Percentiles rank a stretch among this genome's conserved stretches.
phyloP scores from a whole-genome alignment of 1,140 invertebrate species.

The Belonocnema kinseyi region DNA sequence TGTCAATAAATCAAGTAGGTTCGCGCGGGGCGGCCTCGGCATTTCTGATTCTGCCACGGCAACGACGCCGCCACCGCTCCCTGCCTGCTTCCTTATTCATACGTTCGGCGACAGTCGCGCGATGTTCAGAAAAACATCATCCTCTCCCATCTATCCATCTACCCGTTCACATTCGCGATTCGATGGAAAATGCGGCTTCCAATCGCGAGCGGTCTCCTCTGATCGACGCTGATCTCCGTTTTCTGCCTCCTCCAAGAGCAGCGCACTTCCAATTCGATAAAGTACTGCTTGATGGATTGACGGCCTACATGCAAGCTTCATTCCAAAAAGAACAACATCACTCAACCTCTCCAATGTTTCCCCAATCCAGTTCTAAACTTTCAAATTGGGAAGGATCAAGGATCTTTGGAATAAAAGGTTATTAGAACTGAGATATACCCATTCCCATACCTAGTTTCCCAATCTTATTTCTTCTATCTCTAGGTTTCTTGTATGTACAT shows the following conservation, averaged over 20 bases:
- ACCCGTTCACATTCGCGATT: background rate
- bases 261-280: too few species aligned
- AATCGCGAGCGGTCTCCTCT: slow-evolving; percentile 22
- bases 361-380: too few species aligned
- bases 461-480: too few species aligned
- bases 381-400: too few species aligned
- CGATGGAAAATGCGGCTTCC: slow-evolving; percentile 22
- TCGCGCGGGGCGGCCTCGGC: slow-evolving; percentile 54
- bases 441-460: too few species aligned
- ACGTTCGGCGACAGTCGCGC: slow-evolving; percentile 40
- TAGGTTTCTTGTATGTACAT: too few species aligned
- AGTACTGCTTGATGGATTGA: slow-evolving; percentile 18
- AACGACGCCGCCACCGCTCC: slow-evolving; percentile 41
- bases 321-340: background rate
- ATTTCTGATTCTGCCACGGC: slow-evolving; percentile 55
- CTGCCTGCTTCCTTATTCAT: slow-evolving; percentile 57
- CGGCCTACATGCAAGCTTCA: slow-evolving; percentile 18
- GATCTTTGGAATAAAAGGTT: too few species aligned
- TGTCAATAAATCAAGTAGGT: slow-evolving; percentile 75
- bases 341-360: too few species aligned
- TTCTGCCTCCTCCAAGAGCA: background rate
- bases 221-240: slow-evolving; percentile 17
- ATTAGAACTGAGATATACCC: too few species aligned
- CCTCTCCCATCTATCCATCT: slow-evolving; percentile 30
- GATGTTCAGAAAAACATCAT: slow-evolving; percentile 52